Evolutionary conservation across 2,797 vertebrate species (phyloP), one percentile per base, ranked within the genome.

Genomic region (Phylloscopus collybita): DNA sequence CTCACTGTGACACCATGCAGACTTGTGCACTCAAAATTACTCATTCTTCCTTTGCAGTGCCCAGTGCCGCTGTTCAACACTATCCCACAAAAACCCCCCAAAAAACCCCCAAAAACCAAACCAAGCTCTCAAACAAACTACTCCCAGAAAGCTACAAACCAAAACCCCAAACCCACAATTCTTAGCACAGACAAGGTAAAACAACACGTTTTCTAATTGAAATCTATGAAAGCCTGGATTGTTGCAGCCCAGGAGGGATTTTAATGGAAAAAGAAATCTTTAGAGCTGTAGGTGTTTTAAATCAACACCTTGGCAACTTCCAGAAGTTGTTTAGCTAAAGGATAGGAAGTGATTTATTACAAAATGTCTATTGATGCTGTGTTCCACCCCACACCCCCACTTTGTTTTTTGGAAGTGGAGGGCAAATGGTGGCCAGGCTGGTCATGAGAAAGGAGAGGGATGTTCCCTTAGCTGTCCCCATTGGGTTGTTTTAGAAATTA

Each of bases 321-420:
- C 51, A 89, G n/a, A 25, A 56, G 2, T 6, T 64, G 3, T 30
- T 10, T 60, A 19, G 15, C 64, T 56, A 53, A 64, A 11, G 14
- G 3, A 5, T 54, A 36, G 86, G 64, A 87, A 80, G 29, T 42
- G 11, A 71, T 56, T 70, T 11, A 34, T 76, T 45, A 27, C 11
- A 76, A 72, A 84, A 49, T 22, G 2, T 45, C 11, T 70, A 0
- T 36, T 62, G 16, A 30, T 49, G 22, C 3, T 47, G 11, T 61
- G 8, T 11, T 26, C n/a, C 9, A 23, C 13, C 15, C 6, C 2
- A 2, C 8, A 10, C 5, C 14, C 1, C 5, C 18, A 2, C 29
- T 44, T 50, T 53, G 2, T 51, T 84, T 72, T 36, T 81, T 73
- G 56, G 19, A 84, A 44, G 11, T 11, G 18, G 54, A 64, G 47